These are phyloP conservation scores for Bombus soroeensis DNA, from an alignment of 1,140 invertebrate genomes.

Conservation along the genomic window DNA sequence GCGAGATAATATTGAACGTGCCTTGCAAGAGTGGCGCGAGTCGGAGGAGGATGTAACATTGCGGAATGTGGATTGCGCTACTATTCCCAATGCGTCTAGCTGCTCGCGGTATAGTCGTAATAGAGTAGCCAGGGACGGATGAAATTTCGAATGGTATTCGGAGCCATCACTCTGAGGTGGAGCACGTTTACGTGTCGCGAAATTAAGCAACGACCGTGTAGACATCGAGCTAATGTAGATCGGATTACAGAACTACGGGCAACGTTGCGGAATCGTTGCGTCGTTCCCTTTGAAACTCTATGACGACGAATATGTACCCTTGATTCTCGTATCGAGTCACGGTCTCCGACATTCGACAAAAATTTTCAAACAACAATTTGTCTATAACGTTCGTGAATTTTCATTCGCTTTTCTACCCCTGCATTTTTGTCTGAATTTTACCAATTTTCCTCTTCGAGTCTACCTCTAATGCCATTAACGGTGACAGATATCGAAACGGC, in stretches of 20 bases:
- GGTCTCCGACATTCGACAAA: not conserved
- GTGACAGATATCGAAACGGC: slow-evolving; percentile 35
- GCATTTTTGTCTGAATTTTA: no score
- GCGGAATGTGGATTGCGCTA: slow-evolving; percentile 38
- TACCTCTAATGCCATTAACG: slow-evolving; percentile 28
- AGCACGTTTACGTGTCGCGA: slow-evolving; percentile 37
- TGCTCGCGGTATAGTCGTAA: slow-evolving; percentile 46
- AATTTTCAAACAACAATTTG: not conserved
- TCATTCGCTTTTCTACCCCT: no score
- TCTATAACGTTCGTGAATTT: not conserved
- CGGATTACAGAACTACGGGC: slow-evolving; percentile 29
- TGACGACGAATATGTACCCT: not conserved
- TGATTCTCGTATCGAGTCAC: not conserved
- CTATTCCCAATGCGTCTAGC: slow-evolving; percentile 49
- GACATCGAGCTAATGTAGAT: slow-evolving; percentile 34
- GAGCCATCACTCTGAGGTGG: slow-evolving; percentile 26
- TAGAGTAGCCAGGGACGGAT: slow-evolving; percentile 48
- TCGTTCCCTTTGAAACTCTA: slow-evolving; percentile 1
- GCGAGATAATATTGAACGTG: slow-evolving; percentile 46
- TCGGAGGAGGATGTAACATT: slow-evolving; percentile 39
- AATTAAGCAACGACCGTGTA: slow-evolving; percentile 30
- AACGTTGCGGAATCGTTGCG: slow-evolving; percentile 10
- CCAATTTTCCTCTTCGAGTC: not conserved
- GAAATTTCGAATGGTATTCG: slow-evolving; percentile 61
- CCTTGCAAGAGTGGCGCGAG: slow-evolving; percentile 28